phyloP scores from a whole-genome alignment of 2,113 vertebrate species.

The Elanus axillaris region DNA sequence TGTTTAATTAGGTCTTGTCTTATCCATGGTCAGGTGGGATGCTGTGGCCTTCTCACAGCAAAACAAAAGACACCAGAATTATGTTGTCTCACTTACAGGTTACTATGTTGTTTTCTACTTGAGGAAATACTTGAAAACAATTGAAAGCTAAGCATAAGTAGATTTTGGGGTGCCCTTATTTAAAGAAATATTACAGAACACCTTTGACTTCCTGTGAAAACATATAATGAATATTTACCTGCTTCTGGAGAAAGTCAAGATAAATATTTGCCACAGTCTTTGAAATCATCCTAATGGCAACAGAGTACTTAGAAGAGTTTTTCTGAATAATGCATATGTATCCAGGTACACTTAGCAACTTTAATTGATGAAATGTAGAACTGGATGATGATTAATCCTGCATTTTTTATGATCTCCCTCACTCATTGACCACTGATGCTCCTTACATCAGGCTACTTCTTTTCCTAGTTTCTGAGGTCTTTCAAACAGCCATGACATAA shows the following conservation, averaged over 20 bases:
- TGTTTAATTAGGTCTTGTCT: neutral
- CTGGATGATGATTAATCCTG: neutral
- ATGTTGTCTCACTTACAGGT: neutral
- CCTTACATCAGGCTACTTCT: neutral
- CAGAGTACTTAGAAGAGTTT: neutral
- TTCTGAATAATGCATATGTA: neutral
- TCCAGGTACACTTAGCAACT: neutral
- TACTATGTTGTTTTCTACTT: neutral
- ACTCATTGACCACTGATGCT: neutral
- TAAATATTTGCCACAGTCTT: neutral
- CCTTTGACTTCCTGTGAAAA: neutral
- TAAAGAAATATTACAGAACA: neutral
- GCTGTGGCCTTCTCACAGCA: neutral
- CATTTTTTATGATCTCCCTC: neutral
- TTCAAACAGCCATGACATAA: neutral
- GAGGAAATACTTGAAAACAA: neutral
- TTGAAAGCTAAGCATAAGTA: neutral
- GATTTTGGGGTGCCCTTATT: neutral
- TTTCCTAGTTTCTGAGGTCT: neutral
- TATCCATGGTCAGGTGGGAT: neutral
- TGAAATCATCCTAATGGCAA: neutral
- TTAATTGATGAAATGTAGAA: neutral
- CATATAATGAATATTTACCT: accelerated
- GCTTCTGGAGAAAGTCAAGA: neutral
- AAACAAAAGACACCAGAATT: neutral